phyloP scores from a whole-genome alignment of 2,113 vertebrate species.

The Phalacrocorax brasilianus region DNA sequence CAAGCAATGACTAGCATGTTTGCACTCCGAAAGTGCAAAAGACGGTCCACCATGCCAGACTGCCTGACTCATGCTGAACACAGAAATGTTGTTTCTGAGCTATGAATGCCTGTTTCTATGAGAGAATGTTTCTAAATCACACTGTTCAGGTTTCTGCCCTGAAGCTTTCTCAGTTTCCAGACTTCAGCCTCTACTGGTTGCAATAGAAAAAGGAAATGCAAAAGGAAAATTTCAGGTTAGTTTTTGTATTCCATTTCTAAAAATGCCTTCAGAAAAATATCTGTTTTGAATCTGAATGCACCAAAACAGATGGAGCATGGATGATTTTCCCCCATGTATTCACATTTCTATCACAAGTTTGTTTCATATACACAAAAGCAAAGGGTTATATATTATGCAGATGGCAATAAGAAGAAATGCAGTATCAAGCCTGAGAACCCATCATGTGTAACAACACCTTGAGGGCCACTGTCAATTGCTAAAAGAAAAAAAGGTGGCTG shows the following conservation, averaged over 20 bases:
- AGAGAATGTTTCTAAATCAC: neutral
- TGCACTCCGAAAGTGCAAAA: neutral
- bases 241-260: neutral
- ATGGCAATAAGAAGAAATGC: slow-evolving; percentile 19
- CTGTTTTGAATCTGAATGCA: neutral
- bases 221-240: neutral
- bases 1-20: neutral
- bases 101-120: neutral
- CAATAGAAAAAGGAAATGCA: neutral
- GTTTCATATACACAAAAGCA: neutral
- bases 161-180: neutral
- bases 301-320: neutral
- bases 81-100: neutral
- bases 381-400: slow-evolving; percentile 40
- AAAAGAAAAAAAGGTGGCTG: slow-evolving; percentile 37
- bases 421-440: neutral
- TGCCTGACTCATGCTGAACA: neutral
- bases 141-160: neutral
- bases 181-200: neutral
- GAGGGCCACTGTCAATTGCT: slow-evolving; percentile 47
- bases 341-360: neutral
- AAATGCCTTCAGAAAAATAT: neutral
- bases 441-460: neutral
- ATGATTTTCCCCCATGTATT: neutral
- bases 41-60: neutral